These are phyloP conservation scores for Brachyopa scutellaris DNA, from an alignment of 2,888 invertebrate genomes.

Conservation along the genomic window DNA sequence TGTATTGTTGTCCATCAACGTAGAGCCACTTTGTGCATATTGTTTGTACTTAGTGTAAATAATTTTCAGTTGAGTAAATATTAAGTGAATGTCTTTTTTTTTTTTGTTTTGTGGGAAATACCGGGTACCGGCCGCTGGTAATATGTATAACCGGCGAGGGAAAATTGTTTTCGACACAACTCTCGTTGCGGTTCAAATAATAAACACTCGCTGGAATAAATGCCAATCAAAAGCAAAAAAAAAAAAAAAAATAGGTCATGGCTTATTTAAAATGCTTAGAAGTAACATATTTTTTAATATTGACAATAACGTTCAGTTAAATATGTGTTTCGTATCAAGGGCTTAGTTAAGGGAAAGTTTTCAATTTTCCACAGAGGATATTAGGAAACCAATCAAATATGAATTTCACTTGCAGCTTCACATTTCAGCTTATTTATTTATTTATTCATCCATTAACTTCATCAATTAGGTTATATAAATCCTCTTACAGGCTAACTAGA, in stretches of 20 bases:
- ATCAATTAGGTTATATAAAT: no score
- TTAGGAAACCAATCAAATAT: no score
- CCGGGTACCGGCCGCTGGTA: slow-evolving; percentile 56
- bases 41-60: slow-evolving; percentile 58
- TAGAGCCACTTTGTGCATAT: slow-evolving; percentile 33
- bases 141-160: slow-evolving; percentile 33
- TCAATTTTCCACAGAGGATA: no score
- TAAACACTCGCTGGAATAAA: background rate
- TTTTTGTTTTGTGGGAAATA: slow-evolving; percentile 43
- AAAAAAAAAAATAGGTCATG: background rate
- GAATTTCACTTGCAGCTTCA: no score
- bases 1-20: background rate
- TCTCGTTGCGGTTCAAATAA: slow-evolving; percentile 27
- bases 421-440: no score
- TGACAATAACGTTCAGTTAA: no score
- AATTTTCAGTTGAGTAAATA: slow-evolving; percentile 64
- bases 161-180: slow-evolving; percentile 23
- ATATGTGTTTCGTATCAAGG: no score
- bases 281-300: no score
- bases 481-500: no score
- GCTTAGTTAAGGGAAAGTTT: no score
- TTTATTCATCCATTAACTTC: no score
- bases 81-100: slow-evolving; percentile 5
- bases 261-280: no score
- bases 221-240: background rate